Conservation (phyloP, 2,888 invertebrate species). For the Tubiluchus corallicola region DNA sequence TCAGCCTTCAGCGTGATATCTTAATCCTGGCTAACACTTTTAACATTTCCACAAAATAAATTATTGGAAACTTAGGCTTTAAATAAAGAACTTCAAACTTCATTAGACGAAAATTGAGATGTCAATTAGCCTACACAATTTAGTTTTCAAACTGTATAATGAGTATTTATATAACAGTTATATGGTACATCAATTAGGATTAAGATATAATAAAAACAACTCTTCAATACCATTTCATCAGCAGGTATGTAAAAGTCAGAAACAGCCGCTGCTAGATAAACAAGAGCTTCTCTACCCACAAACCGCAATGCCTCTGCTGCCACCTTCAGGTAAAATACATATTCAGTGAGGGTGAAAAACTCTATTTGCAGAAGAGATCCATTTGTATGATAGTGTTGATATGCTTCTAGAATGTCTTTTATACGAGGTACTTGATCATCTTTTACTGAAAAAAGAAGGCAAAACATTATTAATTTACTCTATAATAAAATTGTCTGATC, state of each 20-base stretch:
- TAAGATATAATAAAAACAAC: constrained; percentile 13
- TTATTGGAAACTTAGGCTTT: no score
- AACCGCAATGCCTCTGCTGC: constrained; percentile 54
- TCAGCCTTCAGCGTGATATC: no score
- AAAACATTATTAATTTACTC: no score
- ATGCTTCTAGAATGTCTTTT: constrained; percentile 48
- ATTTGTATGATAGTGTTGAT: constrained; percentile 37
- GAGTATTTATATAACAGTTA: no score
- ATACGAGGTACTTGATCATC: constrained; percentile 25
- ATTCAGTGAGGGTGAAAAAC: constrained; percentile 62
- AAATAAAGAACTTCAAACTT: no score
- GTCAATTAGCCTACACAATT: no score
- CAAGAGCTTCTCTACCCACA: constrained; percentile 46
- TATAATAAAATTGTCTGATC: no score
- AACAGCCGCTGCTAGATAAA: constrained; percentile 95
- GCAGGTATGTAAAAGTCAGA: constrained; percentile 95
- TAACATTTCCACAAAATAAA: no score
- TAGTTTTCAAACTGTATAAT: no score
- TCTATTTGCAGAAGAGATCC: constrained; percentile 30
- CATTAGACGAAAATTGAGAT: no score
- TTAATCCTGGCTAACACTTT: no score
- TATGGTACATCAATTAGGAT: background rate
- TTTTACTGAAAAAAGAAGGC: no score
- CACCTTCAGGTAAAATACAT: constrained; percentile 70
- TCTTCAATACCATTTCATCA: constrained; percentile 73